Conservation (phyloP, 2,888 invertebrate genomes). For the Heteromurus nitidus region DNA sequence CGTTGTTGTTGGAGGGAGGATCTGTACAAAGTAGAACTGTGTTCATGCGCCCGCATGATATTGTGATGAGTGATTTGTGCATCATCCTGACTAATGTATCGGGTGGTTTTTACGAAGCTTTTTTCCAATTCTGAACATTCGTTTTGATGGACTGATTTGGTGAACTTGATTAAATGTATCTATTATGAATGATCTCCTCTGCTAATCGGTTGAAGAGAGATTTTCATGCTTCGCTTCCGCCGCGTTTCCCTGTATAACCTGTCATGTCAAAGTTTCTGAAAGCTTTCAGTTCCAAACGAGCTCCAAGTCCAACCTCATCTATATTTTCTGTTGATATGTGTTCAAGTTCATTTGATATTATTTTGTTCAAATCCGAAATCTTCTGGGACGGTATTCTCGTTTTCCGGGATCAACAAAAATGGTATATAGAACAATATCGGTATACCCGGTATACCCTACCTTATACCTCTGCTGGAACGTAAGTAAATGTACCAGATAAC, state of each 20-base stretch:
- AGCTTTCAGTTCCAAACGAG: slow-evolving; percentile 23
- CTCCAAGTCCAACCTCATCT: too few species aligned
- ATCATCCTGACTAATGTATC: background rate
- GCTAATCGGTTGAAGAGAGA: slow-evolving; percentile 18
- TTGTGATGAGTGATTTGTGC: background rate
- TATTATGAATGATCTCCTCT: slow-evolving; percentile 55
- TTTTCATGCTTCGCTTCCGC: slow-evolving; percentile 15
- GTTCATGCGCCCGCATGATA: too few species aligned
- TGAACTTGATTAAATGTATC: slow-evolving; percentile 62
- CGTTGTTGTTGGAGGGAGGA: background rate
- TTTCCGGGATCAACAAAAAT: too few species aligned
- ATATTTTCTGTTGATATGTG: too few species aligned
- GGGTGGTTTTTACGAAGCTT: slow-evolving; percentile 19
- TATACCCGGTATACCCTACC: too few species aligned
- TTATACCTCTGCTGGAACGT: too few species aligned
- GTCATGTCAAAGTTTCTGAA: slow-evolving; percentile 35
- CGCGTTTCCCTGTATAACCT: background rate
- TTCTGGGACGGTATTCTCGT: slow-evolving; percentile 24
- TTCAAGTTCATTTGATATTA: background rate
- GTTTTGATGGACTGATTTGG: slow-evolving; percentile 32
- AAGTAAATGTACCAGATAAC: too few species aligned
- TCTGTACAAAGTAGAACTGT: too few species aligned
- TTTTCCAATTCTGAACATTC: background rate
- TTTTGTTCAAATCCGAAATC: slow-evolving; percentile 37
- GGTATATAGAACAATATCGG: too few species aligned